Percentiles rank a stretch among this genome's conserved stretches.
phyloP scores from a whole-genome alignment of 1,140 invertebrate genomes.

The Drosophila repletoides region DNA sequence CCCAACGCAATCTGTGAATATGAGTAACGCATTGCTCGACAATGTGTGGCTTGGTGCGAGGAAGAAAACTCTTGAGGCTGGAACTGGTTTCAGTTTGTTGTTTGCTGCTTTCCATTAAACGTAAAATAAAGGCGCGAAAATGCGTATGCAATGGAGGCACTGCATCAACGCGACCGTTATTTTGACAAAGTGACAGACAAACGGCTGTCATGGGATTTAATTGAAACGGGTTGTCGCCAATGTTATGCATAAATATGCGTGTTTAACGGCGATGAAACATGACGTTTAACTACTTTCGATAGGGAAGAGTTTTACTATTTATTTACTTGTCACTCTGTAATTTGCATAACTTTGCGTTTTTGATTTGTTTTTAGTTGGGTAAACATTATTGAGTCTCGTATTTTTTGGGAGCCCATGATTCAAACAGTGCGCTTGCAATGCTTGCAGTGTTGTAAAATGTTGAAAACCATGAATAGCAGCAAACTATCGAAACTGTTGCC shows the following conservation, averaged over 20 bases:
- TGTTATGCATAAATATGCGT: constrained; percentile 16
- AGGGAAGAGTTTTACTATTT: constrained; percentile 39
- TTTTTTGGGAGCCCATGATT: constrained; percentile 4
- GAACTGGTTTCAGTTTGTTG: too few species aligned
- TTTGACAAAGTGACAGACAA: constrained; percentile 46
- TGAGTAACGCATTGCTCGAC: constrained; percentile 16
- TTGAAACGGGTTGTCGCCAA: constrained; percentile 48
- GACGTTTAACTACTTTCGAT: constrained; percentile 37
- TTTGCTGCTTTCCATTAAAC: constrained; percentile 31
- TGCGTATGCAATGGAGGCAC: constrained; percentile 61
- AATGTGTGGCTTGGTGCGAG: constrained; percentile 36
- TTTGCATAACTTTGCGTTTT: constrained; percentile 1
- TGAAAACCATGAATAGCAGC: too few species aligned
- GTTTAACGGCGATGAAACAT: neutral
- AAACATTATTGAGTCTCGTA: neutral
- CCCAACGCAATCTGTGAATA: constrained; percentile 28
- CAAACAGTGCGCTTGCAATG: constrained; percentile 7
- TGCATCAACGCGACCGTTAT: constrained; percentile 43
- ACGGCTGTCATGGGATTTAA: constrained; percentile 35
- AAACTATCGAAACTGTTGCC: neutral
- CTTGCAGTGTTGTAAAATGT: constrained; percentile 5
- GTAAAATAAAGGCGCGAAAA: constrained; percentile 59
- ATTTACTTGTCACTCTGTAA: constrained; percentile 34
- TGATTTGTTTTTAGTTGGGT: neutral
- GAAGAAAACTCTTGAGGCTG: constrained; percentile 60